A percentile compares a stretch with the other conserved stretches of the same genome.
phyloP scores from a whole-genome alignment of 1,140 invertebrate genomes.

The Sesamia nonagrioides region DNA sequence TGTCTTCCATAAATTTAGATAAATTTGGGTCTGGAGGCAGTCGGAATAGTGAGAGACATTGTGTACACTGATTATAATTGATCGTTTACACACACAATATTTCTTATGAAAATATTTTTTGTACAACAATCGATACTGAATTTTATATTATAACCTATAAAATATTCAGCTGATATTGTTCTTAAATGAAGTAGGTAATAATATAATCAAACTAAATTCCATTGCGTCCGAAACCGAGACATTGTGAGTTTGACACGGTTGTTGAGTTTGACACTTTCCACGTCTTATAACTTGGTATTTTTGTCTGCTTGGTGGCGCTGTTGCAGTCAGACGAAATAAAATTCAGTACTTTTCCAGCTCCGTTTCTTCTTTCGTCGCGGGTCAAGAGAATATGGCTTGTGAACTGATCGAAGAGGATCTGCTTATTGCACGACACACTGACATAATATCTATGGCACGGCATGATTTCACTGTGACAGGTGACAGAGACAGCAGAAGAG shows the following conservation, averaged over 20 bases:
- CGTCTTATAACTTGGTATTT: not conserved
- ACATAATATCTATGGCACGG: not conserved
- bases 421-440: not conserved
- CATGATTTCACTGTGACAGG: too few relatives aligned
- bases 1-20: constrained; percentile 81
- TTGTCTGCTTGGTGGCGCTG: not conserved
- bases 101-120: not conserved
- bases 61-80: constrained; percentile 16
- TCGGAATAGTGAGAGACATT: constrained; percentile 67
- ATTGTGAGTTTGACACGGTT: constrained; percentile 5
- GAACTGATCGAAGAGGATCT: too few relatives aligned
- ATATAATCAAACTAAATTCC: not conserved
- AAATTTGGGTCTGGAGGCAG: constrained; percentile 76
- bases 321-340: not conserved
- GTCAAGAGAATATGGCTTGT: not conserved
- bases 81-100: not conserved
- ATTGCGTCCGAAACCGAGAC: not conserved
- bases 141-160: constrained; percentile 23
- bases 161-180: not conserved
- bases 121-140: not conserved
- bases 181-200: not conserved
- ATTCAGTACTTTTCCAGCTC: not conserved
- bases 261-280: constrained; percentile 5
- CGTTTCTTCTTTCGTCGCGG: not conserved
- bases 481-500: too few relatives aligned